These are phyloP conservation scores for Chalcis sispes DNA, from an alignment of 2,888 invertebrate genomes.

Conservation along the genomic window DNA sequence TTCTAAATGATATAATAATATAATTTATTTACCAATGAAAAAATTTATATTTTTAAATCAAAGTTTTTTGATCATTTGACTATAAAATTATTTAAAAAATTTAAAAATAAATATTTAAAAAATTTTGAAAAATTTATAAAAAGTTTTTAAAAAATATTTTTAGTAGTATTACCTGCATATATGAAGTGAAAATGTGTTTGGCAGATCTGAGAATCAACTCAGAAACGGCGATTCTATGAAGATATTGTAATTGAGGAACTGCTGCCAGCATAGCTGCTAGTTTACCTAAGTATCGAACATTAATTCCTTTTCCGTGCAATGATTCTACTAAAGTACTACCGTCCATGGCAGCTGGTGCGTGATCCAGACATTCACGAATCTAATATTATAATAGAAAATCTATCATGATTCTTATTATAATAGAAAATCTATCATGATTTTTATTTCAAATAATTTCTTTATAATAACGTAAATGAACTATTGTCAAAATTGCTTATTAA, in stretches of 20 bases:
- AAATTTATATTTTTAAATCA: neutral
- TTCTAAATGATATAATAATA: no score
- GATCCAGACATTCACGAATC: conserved; percentile 94
- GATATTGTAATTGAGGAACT: conserved; percentile 89
- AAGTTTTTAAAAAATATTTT: neutral
- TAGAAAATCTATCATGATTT: conserved; percentile 1
- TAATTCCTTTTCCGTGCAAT: conserved; percentile 96
- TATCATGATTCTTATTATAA: conserved; percentile 19
- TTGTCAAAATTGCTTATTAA: no score
- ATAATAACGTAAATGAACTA: no score
- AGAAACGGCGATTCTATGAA: conserved; percentile 92
- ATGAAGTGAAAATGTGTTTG: conserved; percentile 95
- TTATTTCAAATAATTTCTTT: conserved; percentile 3
- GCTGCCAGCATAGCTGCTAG: conserved; percentile 88
- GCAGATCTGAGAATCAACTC: conserved; percentile 93
- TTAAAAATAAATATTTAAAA: conserved; percentile 9
- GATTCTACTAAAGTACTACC: conserved; percentile 94
- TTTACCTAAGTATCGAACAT: conserved; percentile 97
- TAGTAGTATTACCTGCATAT: conserved; percentile 84
- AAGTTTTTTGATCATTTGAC: conserved; percentile 20
- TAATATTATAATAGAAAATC: conserved; percentile 67
- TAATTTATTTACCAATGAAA: neutral
- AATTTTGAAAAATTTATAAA: neutral
- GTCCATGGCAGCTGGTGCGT: conserved; percentile 96
- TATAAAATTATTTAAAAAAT: conserved; percentile 37